Evolutionary conservation across 64 coral and sea anemone genomes (phyloP).

Genomic region (Actinia equina): DNA sequence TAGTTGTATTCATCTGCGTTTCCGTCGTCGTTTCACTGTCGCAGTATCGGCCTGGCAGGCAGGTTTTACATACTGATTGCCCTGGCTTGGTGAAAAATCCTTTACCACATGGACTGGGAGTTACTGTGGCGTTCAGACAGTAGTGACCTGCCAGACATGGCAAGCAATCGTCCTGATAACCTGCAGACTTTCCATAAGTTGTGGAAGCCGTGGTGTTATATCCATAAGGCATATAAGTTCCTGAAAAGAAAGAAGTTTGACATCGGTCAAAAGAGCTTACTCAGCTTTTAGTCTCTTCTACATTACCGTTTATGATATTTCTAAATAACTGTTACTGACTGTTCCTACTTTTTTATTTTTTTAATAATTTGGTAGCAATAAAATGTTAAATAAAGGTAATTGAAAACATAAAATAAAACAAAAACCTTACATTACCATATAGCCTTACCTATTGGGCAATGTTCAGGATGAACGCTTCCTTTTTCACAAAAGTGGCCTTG

Average conservation of each 20-base stretch:
- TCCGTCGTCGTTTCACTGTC: constrained; percentile 76
- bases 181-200: constrained; percentile 60
- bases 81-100: constrained; percentile 85
- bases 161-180: constrained; percentile 69
- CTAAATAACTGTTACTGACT: too few species aligned
- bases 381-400: too few species aligned
- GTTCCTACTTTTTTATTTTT: too few species aligned
- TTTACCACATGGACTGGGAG: constrained; percentile 79
- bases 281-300: too few species aligned
- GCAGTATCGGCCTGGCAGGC: constrained; percentile 79
- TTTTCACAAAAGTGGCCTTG: constrained; percentile 95
- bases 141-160: constrained; percentile 73
- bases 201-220: constrained; percentile 33
- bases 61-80: constrained; percentile 87
- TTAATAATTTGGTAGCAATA: too few species aligned
- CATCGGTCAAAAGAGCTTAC: background rate
- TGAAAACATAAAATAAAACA: too few species aligned
- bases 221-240: constrained; percentile 96
- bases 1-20: constrained; percentile 75
- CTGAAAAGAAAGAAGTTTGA: constrained; percentile 14
- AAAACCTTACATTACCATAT: background rate
- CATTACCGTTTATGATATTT: too few species aligned
- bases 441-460: constrained; percentile 85
- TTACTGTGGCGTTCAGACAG: constrained; percentile 87
- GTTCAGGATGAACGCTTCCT: constrained; percentile 79